A percentile compares a stretch with the other conserved stretches of the same genome.
phyloP scores from a whole-genome alignment of 2,113 vertebrate genomes.

The Naja naja region DNA sequence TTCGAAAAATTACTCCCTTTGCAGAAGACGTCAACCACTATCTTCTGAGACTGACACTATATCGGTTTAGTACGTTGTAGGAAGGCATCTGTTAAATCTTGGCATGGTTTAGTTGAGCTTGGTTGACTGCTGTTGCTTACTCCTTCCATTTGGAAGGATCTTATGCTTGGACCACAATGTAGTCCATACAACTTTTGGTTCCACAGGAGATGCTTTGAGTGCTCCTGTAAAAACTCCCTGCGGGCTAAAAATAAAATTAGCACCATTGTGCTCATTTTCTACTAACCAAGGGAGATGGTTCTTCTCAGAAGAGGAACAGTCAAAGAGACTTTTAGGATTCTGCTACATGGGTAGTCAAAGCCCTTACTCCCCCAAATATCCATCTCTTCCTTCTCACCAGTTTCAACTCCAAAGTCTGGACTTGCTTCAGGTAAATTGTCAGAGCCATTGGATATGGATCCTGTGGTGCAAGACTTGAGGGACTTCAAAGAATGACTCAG shows the following conservation, averaged over 20 bases:
- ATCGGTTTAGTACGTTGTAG: background rate
- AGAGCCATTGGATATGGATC: constrained; percentile 65
- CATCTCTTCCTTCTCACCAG: constrained; percentile 54
- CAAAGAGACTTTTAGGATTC: background rate
- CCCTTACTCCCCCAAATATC: fast-evolving
- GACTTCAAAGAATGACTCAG: constrained; percentile 57
- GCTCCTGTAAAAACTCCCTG: background rate
- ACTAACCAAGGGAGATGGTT: background rate
- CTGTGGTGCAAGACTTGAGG: constrained; percentile 66
- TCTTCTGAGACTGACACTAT: background rate
- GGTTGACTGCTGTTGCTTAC: background rate
- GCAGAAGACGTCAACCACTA: background rate
- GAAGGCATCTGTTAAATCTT: background rate
- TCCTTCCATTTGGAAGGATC: background rate
- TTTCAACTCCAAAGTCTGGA: constrained; percentile 20
- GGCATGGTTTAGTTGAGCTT: background rate
- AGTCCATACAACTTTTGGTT: background rate
- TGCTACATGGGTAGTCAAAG: background rate
- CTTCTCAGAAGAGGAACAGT: background rate
- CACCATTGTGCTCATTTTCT: background rate
- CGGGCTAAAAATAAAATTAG: background rate
- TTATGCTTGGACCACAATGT: background rate
- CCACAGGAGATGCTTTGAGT: background rate
- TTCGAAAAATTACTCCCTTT: background rate
- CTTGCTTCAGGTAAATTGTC: constrained; percentile 16